These are phyloP conservation scores for Acrocephalus arundinaceus DNA, from an alignment of 2,113 vertebrate species.

Conservation along the genomic window DNA sequence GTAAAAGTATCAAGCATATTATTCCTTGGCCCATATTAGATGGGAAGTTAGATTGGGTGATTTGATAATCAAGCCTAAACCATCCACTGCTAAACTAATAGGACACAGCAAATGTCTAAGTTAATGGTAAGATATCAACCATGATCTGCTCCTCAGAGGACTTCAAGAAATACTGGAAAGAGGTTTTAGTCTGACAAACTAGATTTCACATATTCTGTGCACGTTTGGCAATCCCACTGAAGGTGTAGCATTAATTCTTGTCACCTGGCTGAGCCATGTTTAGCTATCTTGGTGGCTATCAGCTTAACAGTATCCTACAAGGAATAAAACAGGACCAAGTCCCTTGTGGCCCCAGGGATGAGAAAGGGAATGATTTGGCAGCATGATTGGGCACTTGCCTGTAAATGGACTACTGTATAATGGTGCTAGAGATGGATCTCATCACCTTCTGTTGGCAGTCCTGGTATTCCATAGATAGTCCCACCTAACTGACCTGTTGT, in stretches of 20 bases:
- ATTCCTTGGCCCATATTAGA: neutral
- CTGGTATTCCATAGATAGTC: neutral
- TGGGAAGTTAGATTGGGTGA: neutral
- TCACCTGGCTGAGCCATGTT: neutral
- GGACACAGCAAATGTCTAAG: neutral
- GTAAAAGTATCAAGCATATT: neutral
- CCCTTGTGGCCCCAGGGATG: neutral
- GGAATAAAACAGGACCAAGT: neutral
- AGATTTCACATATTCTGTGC: neutral
- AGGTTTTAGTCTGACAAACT: neutral
- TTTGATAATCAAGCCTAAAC: neutral
- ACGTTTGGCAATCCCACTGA: fast-evolving
- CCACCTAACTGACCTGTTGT: neutral
- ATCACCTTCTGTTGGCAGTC: neutral
- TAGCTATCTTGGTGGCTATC: neutral
- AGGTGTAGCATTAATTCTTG: neutral
- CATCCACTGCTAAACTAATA: neutral
- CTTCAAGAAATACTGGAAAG: neutral
- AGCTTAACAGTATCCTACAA: neutral
- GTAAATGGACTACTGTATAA: neutral
- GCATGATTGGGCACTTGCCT: neutral
- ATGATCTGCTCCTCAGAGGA: neutral
- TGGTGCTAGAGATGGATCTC: neutral
- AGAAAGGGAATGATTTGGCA: neutral
- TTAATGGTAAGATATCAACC: neutral